Base-by-base conservation (phyloP, 2,797 vertebrate genomes). In the Pyrocephalus nanus region DNA sequence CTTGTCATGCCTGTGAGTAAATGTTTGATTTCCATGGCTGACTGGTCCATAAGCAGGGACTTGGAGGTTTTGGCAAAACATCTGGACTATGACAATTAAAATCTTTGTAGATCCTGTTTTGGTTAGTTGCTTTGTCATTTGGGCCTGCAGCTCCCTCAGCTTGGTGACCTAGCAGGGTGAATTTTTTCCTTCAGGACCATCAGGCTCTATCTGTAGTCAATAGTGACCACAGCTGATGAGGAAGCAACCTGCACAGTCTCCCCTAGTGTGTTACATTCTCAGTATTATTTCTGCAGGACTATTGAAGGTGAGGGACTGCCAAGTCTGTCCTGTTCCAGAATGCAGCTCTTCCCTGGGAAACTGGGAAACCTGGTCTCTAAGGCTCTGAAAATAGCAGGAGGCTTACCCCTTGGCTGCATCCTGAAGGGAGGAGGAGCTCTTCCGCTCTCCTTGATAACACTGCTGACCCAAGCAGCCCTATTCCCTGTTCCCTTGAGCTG, bases 1-100 rank as follows among this genome's bases (percentile, higher is more conserved):
- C 11, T 65, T 23, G 32, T 60, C 64, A 38, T 1, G 1, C 42
- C 45, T 64, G 7, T 25, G 16, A 74, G 27, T 48, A 76, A 73
- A 57, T 0, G 0, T 53, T 86, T 0, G 1, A 6, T 76, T 73
- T 66, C 57, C 1, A 0, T 9, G 3, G 20, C 14, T 80, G 32
- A 53, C 18, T 61, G 51, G 16, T 65, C 22, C 32, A 7, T 57
- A 48, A 88, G 47, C 42, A 53, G 29, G 6, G 19, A 40, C 8
- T 74, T 73, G 1, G 21, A 43, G 27, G 26, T 66, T 86, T 36
- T 57, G 38, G 29, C 21, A 69, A 30, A 34, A 36, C 15, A 29
- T 71, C 58, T 78, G 34, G 34, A 34, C 42, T 72, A 30, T 5
- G 26, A 27, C 53, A 65, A 17, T 86, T 86, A 73, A 86, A 82